phyloP scores from a whole-genome alignment of 2,797 vertebrate species.

The Sebastes kiyomatsui region DNA sequence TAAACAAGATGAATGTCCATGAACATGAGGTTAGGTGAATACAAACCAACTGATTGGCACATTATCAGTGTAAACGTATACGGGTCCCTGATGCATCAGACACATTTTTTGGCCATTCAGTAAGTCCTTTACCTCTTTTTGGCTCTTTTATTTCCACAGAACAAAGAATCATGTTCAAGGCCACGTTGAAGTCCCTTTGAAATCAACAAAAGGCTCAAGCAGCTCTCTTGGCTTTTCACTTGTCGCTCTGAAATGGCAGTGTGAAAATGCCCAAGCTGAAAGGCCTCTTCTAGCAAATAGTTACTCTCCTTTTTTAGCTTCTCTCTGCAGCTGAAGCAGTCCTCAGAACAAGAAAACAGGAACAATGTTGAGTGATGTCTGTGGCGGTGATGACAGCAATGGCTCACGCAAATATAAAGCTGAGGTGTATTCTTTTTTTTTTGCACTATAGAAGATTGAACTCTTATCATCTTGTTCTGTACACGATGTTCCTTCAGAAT shows the following conservation, averaged over 20 bases:
- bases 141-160: constrained; percentile 12
- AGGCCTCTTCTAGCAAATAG: constrained; percentile 30
- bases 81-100: background rate
- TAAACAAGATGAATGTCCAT: background rate
- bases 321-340: background rate
- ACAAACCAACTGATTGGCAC: background rate
- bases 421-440: background rate
- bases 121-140: background rate
- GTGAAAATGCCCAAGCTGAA: constrained; percentile 28
- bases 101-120: constrained; percentile 4
- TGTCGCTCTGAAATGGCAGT: constrained; percentile 41
- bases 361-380: background rate
- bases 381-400: background rate
- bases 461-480: background rate
- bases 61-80: too few species aligned
- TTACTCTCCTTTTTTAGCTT: background rate
- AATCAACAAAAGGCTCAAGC: constrained; percentile 37
- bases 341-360: background rate
- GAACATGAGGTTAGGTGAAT: background rate
- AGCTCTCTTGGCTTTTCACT: constrained; percentile 27
- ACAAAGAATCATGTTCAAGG: constrained; percentile 33
- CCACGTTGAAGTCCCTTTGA: constrained; percentile 30
- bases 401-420: background rate
- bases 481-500: background rate
- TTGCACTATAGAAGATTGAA: background rate